Evolutionary conservation across 2,113 vertebrate genomes (phyloP).

Genomic region (Triplophysa tibetana): DNA sequence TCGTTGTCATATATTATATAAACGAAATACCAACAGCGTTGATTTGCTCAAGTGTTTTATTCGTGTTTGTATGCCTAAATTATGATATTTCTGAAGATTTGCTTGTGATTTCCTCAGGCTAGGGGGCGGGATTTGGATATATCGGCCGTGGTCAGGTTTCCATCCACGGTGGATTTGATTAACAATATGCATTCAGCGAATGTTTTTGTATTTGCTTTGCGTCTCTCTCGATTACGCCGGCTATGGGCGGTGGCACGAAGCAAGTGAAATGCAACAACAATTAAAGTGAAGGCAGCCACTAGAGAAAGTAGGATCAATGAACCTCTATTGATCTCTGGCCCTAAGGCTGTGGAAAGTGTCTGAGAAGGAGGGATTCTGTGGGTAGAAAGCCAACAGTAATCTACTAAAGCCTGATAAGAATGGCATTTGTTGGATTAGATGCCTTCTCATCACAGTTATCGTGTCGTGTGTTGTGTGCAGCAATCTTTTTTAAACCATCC

Average conservation of each 20-base stretch:
- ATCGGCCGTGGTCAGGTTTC: too few species aligned
- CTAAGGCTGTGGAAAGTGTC: constrained; percentile 71
- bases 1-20: constrained; percentile 26
- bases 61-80: too few species aligned
- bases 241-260: constrained; percentile 27
- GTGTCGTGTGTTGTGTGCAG: constrained; percentile 61
- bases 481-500: constrained; percentile 62
- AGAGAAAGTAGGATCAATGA: constrained; percentile 74
- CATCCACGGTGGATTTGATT: too few species aligned
- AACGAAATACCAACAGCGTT: constrained; percentile 1
- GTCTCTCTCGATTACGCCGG: constrained; percentile 21
- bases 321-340: constrained; percentile 75
- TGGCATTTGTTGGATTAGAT: constrained; percentile 78
- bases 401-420: constrained; percentile 82
- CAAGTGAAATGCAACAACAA: constrained; percentile 68
- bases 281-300: constrained; percentile 74
- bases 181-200: background rate
- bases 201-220: constrained; percentile 33
- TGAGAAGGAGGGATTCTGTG: constrained; percentile 75
- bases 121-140: too few species aligned
- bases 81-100: too few species aligned
- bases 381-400: constrained; percentile 78
- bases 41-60: too few species aligned
- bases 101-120: too few species aligned
- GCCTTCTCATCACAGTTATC: constrained; percentile 72